Conservation (phyloP, 2,888 invertebrate genomes). For the Oscheius sp. region DNA sequence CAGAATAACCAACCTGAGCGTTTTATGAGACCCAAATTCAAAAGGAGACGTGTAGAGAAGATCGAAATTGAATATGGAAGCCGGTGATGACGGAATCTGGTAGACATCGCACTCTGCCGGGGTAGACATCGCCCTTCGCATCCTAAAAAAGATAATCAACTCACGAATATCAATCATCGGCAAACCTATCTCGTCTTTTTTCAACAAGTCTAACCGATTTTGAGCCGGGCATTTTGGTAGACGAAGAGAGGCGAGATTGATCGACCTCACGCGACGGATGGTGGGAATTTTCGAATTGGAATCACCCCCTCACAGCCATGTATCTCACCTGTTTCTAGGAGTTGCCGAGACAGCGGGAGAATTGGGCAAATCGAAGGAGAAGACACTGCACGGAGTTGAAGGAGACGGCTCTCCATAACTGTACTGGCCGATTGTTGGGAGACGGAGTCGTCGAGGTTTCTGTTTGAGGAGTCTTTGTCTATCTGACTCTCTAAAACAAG, state of each 20-base stretch:
- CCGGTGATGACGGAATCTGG: conserved; percentile 9
- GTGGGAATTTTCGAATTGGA: conserved; percentile 9
- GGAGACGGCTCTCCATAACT: conserved; percentile 30
- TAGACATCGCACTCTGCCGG: conserved; percentile 10
- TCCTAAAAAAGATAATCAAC: background rate
- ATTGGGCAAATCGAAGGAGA: conserved; percentile 39
- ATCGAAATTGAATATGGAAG: conserved; percentile 33
- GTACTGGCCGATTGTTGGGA: conserved; percentile 5
- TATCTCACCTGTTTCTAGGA: conserved; percentile 22
- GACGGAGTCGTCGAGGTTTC: conserved; percentile 4
- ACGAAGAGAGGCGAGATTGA: background rate
- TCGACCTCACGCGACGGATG: background rate
- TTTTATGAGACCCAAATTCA: conserved; percentile 30
- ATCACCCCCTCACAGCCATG: background rate
- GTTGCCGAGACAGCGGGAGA: conserved; percentile 31
- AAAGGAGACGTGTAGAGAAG: conserved; percentile 17
- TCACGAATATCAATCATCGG: background rate
- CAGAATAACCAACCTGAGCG: conserved; percentile 21
- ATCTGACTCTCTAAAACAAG: background rate
- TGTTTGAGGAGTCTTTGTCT: background rate
- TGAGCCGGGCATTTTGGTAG: background rate
- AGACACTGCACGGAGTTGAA: conserved; percentile 35
- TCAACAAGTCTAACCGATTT: background rate
- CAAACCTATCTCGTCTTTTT: background rate
- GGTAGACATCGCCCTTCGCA: conserved; percentile 3